Base-by-base conservation (phyloP, 1,140 invertebrate species). In the Ooceraea biroi region DNA sequence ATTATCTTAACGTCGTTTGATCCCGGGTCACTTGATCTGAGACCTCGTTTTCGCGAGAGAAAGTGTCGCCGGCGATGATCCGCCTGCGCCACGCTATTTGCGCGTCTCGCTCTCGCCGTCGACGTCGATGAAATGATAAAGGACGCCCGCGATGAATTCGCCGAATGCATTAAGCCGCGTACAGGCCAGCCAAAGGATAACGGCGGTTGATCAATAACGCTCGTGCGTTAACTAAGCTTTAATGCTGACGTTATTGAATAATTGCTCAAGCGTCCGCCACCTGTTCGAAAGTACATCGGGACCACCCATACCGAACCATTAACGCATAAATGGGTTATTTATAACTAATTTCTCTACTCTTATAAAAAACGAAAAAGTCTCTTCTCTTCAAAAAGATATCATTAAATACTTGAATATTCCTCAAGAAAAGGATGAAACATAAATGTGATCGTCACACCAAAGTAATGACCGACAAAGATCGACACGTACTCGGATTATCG, bases 81-180 rank as follows among this genome's bases (percentile, higher is more conserved):
- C 4, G 30, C 19, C 30, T 66, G 22, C 17, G 22, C 17, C 17
- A 48, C n/a, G 50, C 12, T 14, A 36, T 11, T 44, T 71, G 63
- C 11, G 25, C 66, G 52, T 61, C 36, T 72, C 60, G 60, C 44
- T 83, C 48, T 60, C 66, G 22, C 46, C n/a, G n/a, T n/a, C n/a
- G n/a, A 19, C 10, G 68, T 77, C 80, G 84, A 86, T 86, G 50
- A 44, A 72, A 85, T 82, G 57, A 85, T 82, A 65, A 85, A 68
- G 58, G 30, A 83, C 61, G 30, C 41, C 25, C 36, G n/a, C 63
- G 41, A 74, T 65, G 52, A 86, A 86, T 60, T 78, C 82, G 65
- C 63, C 71, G 63, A 71, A 86, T 11, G 2, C 44, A n/a, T 66
- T 68, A 77, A 41, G 30, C 14, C 30, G 10, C 74, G 44, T 77